Conservation (phyloP, 2,797 vertebrate genomes). For the Diceros bicornis region DNA sequence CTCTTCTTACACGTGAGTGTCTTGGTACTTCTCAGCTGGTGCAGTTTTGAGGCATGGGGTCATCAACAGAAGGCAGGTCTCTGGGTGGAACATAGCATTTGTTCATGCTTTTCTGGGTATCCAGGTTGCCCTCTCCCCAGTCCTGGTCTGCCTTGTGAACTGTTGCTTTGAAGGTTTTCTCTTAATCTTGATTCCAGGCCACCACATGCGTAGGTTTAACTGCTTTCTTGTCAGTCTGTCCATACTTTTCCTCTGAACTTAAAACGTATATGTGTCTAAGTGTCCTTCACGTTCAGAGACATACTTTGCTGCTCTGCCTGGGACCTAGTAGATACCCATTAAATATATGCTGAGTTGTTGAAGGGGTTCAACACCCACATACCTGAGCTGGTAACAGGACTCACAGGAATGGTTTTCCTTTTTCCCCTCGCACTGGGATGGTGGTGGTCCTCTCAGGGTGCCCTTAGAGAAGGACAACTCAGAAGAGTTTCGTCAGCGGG, state of each 20-base stretch:
- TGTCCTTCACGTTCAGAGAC: not conserved
- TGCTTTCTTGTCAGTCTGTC: not conserved
- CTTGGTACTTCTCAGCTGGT: not conserved
- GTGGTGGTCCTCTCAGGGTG: constrained; percentile 87
- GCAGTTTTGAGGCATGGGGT: not conserved
- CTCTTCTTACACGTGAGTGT: constrained; percentile 96
- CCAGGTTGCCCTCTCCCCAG: not conserved
- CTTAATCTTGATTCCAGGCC: not conserved
- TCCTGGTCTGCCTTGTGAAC: not conserved
- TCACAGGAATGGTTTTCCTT: not conserved
- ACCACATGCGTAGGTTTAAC: not conserved
- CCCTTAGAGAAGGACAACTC: constrained; percentile 95
- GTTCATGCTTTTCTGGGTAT: not conserved
- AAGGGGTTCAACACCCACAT: not conserved
- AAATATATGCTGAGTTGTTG: not conserved
- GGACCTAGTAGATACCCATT: not conserved
- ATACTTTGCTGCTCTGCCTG: not conserved
- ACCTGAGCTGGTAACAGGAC: not conserved
- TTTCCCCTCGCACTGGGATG: not conserved
- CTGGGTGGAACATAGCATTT: not conserved
- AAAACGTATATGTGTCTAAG: not conserved
- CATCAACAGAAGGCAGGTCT: not conserved
- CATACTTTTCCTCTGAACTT: not conserved
- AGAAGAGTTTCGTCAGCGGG: constrained; percentile 93
- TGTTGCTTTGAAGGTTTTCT: not conserved